These are phyloP conservation scores for Orthonyx spaldingii DNA, from an alignment of 2,113 vertebrate genomes.

Conservation along the genomic window DNA sequence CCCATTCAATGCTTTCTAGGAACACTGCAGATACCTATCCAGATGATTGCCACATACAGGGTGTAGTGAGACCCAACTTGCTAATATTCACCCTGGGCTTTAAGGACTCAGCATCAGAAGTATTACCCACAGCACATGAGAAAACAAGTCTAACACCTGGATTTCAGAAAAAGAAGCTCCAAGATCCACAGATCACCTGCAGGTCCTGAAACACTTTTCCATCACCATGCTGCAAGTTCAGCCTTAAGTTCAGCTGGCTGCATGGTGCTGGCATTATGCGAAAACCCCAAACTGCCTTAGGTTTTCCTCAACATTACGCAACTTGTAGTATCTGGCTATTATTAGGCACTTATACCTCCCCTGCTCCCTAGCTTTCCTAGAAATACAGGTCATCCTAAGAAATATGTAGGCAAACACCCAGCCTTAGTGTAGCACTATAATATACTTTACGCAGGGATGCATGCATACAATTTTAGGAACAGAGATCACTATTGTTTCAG, in stretches of 20 bases:
- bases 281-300: background rate
- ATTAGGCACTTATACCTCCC: background rate
- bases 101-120: background rate
- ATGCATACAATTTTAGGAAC: rapidly evolving
- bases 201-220: background rate
- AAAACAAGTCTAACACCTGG: background rate
- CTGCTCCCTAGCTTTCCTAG: background rate
- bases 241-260: background rate
- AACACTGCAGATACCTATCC: background rate
- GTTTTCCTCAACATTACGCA: background rate
- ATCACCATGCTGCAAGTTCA: rapidly evolving
- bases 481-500: background rate
- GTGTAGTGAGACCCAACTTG: background rate
- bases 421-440: rapidly evolving
- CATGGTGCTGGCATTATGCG: rapidly evolving
- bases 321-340: background rate
- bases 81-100: background rate
- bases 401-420: background rate
- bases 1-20: background rate
- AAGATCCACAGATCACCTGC: background rate
- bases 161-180: background rate
- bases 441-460: background rate
- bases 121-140: rapidly evolving
- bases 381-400: background rate
- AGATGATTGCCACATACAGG: rapidly evolving